Percentiles rank a stretch among this genome's conserved stretches.
Evolutionary conservation across 2,888 invertebrate species (phyloP).

Genomic region (Brenthis daphne): DNA sequence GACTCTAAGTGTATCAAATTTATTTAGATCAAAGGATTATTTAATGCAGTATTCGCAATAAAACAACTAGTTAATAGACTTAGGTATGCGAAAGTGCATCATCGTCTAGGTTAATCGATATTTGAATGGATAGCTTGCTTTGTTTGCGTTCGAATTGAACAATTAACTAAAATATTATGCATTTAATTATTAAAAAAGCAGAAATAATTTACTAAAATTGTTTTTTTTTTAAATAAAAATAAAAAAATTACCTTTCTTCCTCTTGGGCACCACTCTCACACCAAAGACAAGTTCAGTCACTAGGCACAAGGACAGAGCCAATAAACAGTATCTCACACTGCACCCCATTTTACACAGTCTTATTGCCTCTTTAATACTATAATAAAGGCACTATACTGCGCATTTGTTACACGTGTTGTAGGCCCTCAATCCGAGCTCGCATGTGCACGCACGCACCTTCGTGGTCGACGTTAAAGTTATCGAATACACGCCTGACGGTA

Average conservation of each 20-base stretch:
- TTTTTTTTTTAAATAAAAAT: not conserved
- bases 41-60: constrained; percentile 28
- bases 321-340: constrained; percentile 77
- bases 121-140: constrained; percentile 7
- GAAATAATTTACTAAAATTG: not conserved
- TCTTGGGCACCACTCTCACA: constrained; percentile 80
- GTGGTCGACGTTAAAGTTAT: constrained; percentile 27
- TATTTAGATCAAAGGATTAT: constrained; percentile 38
- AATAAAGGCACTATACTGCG: constrained; percentile 61
- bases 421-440: constrained; percentile 53
- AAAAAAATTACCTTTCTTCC: constrained; percentile 78
- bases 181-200: not conserved
- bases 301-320: constrained; percentile 77
- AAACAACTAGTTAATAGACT: not conserved
- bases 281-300: constrained; percentile 78
- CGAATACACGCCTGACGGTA: constrained; percentile 43
- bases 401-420: constrained; percentile 59
- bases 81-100: not conserved
- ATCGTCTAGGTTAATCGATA: constrained; percentile 15
- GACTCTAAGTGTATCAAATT: constrained; percentile 26
- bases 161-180: constrained; percentile 15
- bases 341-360: constrained; percentile 72
- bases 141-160: constrained; percentile 8
- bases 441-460: constrained; percentile 51
- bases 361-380: constrained; percentile 47